Evolutionary conservation across 2,113 vertebrate genomes (phyloP).

Genomic region (Strix aluco): DNA sequence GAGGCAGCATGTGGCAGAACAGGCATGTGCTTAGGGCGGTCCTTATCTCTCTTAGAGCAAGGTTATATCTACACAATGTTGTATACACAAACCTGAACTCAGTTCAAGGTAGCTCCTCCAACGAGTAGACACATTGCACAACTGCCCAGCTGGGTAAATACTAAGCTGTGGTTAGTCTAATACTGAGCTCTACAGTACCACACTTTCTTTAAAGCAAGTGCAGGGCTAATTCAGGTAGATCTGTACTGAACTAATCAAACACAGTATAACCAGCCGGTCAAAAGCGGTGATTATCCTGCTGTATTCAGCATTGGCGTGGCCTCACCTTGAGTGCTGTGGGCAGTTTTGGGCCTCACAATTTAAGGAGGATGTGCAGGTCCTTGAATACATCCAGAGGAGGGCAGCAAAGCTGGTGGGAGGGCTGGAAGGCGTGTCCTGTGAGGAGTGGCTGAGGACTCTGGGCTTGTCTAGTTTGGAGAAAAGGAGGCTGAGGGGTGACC

Average conservation of each 20-base stretch:
- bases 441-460: neutral
- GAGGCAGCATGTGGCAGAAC: neutral
- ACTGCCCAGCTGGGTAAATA: neutral
- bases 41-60: neutral
- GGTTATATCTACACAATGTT: neutral
- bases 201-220: neutral
- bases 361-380: neutral
- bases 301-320: rapidly evolving
- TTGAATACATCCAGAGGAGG: neutral
- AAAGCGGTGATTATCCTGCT: neutral
- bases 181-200: neutral
- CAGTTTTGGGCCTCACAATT: neutral
- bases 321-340: neutral
- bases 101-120: neutral
- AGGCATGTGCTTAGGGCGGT: neutral
- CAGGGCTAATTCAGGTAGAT: neutral
- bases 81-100: neutral
- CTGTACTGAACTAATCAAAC: neutral
- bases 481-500: neutral
- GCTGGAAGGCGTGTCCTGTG: neutral
- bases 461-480: neutral
- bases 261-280: too few relatives aligned
- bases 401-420: neutral
- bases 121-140: neutral
- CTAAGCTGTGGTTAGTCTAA: neutral